These are phyloP conservation scores for Aplysia californica DNA, from an alignment of 1,140 invertebrate species.

Conservation along the genomic window DNA sequence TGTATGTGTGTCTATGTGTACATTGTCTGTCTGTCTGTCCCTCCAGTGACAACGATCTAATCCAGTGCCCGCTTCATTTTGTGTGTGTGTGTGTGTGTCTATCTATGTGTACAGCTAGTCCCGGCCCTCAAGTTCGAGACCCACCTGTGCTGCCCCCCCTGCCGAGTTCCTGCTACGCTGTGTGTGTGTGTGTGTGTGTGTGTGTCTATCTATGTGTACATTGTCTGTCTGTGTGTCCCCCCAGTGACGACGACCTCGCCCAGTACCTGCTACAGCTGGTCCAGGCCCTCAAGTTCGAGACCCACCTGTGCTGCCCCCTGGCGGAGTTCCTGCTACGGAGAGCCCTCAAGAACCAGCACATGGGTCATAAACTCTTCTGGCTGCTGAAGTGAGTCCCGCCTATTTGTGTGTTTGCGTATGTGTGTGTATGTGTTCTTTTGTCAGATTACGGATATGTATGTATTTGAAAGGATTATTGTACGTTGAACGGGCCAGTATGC, in stretches of 20 bases:
- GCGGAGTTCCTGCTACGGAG: constrained; percentile 89
- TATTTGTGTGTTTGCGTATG: no score
- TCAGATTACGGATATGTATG: no score
- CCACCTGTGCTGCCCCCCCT: constrained; percentile 89
- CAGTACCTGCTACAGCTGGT: constrained; percentile 63
- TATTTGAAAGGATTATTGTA: no score
- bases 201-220: no score
- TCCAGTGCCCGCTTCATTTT: constrained; percentile 61
- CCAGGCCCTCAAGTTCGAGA: constrained; percentile 92
- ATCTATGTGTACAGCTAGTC: constrained; percentile 58
- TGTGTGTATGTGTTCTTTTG: no score
- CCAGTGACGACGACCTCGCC: constrained; percentile 56
- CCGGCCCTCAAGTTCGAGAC: constrained; percentile 94
- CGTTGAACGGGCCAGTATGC: no score
- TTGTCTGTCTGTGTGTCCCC: no score
- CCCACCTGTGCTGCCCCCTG: constrained; percentile 90
- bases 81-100: no score
- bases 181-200: no score
- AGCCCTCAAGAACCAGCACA: constrained; percentile 90
- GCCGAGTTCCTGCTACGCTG: constrained; percentile 90
- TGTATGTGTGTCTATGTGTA: no score
- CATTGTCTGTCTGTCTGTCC: no score
- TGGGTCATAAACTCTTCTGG: constrained; percentile 99
- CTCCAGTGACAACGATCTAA: constrained; percentile 58
- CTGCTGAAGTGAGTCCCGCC: constrained; percentile 76